Percentiles rank a stretch among this genome's conserved stretches.
Conservation (phyloP, 2,797 vertebrate genomes). For the Cichlasoma orientale region DNA sequence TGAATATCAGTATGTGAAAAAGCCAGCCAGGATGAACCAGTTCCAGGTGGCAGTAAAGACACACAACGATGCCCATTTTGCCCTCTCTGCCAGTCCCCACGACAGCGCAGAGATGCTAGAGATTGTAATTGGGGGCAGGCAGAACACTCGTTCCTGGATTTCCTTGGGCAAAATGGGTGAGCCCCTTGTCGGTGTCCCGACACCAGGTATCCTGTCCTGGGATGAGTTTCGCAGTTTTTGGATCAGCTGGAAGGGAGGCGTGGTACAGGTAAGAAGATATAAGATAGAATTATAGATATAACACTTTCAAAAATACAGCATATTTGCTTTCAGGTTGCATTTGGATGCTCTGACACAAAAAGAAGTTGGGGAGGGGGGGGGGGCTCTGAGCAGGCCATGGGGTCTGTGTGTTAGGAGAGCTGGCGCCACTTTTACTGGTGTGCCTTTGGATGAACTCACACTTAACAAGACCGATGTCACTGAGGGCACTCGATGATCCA, state of each 20-base stretch:
- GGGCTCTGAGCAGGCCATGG: constrained; percentile 28
- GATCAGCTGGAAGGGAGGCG: constrained; percentile 89
- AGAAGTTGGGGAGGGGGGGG: not conserved
- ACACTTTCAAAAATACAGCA: not conserved
- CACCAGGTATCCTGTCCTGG: constrained; percentile 89
- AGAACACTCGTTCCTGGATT: constrained; percentile 92
- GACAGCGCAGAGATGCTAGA: constrained; percentile 91
- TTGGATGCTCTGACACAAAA: constrained; percentile 7
- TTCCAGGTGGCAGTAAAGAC: constrained; percentile 90
- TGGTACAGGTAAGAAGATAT: constrained; percentile 83
- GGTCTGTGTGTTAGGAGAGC: constrained; percentile 59
- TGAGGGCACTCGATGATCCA: constrained; percentile 55
- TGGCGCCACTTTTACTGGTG: constrained; percentile 68
- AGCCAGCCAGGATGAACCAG: constrained; percentile 85
- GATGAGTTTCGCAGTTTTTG: constrained; percentile 95
- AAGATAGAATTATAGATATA: not conserved
- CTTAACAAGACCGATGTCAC: constrained; percentile 64
- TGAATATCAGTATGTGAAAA: constrained; percentile 93
- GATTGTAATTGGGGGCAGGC: constrained; percentile 89
- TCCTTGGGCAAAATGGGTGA: constrained; percentile 90
- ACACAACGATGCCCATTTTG: constrained; percentile 90
- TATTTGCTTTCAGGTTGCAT: constrained; percentile 4
- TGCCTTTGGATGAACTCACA: constrained; percentile 66
- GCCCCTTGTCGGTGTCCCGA: constrained; percentile 82
- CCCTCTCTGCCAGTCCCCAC: constrained; percentile 87